Evolutionary conservation across 2,113 vertebrate genomes (phyloP).

Genomic region (Tupaia chinensis): DNA sequence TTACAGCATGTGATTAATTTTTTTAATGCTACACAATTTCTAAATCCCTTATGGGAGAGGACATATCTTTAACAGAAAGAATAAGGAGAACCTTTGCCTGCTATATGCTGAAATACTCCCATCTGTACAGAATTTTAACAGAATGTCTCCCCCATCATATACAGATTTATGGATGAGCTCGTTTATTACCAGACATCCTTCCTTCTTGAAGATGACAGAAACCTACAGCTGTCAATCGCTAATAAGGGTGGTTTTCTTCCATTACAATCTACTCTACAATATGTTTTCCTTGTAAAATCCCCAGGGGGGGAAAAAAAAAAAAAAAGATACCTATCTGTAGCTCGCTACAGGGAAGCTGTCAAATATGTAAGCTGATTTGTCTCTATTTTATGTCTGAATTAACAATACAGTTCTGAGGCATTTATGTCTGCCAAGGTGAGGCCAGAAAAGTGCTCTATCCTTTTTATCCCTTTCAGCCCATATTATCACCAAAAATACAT

Average conservation of each 20-base stretch:
- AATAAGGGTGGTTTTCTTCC: constrained; percentile 67
- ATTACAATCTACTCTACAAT: constrained; percentile 59
- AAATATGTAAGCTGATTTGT: constrained; percentile 39
- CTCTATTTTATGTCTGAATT: constrained; percentile 33
- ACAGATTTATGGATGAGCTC: constrained; percentile 55
- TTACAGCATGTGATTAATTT: background rate
- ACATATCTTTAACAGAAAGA: background rate
- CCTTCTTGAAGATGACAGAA: constrained; percentile 59
- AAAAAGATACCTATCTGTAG: constrained; percentile 62
- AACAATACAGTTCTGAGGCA: background rate
- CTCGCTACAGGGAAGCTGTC: constrained; percentile 77
- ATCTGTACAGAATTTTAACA: constrained; percentile 44
- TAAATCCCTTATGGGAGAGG: background rate
- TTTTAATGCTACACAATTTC: constrained; percentile 15
- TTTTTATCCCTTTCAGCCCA: background rate
- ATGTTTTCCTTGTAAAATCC: constrained; percentile 73
- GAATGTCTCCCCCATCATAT: background rate
- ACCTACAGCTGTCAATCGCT: constrained; percentile 68
- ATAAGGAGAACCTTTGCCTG: background rate
- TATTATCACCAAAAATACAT: background rate
- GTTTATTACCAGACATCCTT: constrained; percentile 61
- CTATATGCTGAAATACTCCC: background rate
- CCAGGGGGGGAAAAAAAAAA: constrained; percentile 61
- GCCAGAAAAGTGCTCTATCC: background rate
- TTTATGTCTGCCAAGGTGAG: background rate